Base-by-base conservation (phyloP, 2,113 vertebrate species). In the Pogonocichla stellata region DNA sequence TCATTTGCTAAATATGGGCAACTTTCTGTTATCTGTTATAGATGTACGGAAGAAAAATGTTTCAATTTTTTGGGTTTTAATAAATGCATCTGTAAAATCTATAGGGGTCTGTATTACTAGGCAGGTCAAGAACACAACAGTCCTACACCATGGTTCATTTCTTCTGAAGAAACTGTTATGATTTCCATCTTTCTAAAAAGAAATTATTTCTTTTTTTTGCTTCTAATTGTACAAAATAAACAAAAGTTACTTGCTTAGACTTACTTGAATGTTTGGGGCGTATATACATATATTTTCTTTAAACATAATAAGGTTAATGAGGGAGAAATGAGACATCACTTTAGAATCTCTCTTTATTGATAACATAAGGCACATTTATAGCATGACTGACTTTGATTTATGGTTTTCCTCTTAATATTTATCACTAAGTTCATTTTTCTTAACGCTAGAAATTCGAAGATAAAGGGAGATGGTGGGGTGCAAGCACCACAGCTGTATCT, bases 391-490 rank as follows among this genome's bases (percentile, higher is more conserved):
- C 25, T 38, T 47, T 62, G 20, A 66, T 5, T 20, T 1, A 31
- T 2, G 1, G 23, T 42, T 72, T 81, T 79, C 25, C n/a, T 85
- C 34, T 54, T 45, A 31, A 14, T 40, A 60, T 36, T 70, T 56
- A 69, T 43, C 28, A 26, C n/a, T 38, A 19, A 34, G 8, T 40
- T 56, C 0, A 19, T 71, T 85, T 91, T 51, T 51, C 19, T 38
- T 53, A 80, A 24, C 19, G 8, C 31, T 36, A 28, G 36, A 58
- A 73, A 74, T 48, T 9, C 20, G 29, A 58, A 62, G 36, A 71
- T n/a, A 58, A 73, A 43, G 14, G 0, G 3, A 48, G 57, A 8
- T 0, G 4, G 20, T 12, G 11, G 0, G 54, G 22, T 31, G 14
- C 72, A 54, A 87, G 40, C 57, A 60, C 7, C 64, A 25, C 73